Evolutionary conservation across 2,113 vertebrate genomes (phyloP), one percentile per base, ranked within the genome.

Genomic region (Takifugu bimaculatus): DNA sequence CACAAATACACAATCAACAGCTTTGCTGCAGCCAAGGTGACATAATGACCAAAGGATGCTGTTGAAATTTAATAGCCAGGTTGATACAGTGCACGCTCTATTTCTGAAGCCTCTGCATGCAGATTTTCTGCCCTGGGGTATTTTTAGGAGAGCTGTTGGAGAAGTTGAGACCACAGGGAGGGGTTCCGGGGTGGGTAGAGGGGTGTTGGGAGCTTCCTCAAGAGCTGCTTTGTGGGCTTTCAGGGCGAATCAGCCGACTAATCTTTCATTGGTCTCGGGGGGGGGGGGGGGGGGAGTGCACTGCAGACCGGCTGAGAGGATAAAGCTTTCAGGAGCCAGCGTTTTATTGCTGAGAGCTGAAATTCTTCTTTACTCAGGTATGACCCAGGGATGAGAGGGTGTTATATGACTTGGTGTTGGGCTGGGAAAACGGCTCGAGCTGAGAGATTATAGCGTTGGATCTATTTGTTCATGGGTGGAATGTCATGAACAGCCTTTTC

Each of bases 141-240:
- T 88, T 90, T 83, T 77, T 52, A 64, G 81, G 74, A 83, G 57
- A 63, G 60, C 51, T 32, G 29, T 63, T 62, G 60, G 47, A 68
- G 54, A 71, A 65, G 68, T 68, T 63, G 13, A 42, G 48, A 26
- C 50, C 45, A 65, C 60, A 56, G 10, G 7, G 51, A 5, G 47
- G n/a, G 28, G 28, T 12, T 12, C 6, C 6, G 26, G 4, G 51
- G 9, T n/a, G 45, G 15, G 50, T 54, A 49, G 28, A 6, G 55
- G 57, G 57, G 50, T 50, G 50, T 26, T 2, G 43, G 39, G 54
- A 58, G 59, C 54, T 76, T 53, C 51, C 65, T 64, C 28, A 14
- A 53, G 56, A 32, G 3, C 44, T 50, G 68, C 57, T 73, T 61
- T 74, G 72, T 52, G 57, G 62, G 63, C 64, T 57, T 77, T 78